These are phyloP conservation scores for Psilopsiagon aymara DNA, from an alignment of 2,113 vertebrate species.

Conservation along the genomic window DNA sequence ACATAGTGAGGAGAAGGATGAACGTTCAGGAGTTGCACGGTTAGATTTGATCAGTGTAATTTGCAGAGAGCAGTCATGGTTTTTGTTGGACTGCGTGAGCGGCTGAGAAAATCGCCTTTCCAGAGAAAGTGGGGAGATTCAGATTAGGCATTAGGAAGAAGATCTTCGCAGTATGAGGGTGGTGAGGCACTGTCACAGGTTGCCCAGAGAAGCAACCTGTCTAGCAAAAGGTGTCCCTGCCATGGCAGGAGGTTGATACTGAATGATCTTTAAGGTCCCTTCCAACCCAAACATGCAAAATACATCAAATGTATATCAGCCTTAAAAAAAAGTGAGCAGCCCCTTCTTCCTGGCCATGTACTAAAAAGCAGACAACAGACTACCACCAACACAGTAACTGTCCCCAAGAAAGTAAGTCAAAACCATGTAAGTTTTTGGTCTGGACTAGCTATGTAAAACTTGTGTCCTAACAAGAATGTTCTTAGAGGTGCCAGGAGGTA, in stretches of 20 bases:
- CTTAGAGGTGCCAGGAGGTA: neutral
- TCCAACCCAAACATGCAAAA: neutral
- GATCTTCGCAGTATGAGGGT: neutral
- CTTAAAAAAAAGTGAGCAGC: neutral
- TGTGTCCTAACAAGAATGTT: neutral
- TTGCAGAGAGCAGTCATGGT: rapidly evolving
- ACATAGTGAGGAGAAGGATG: neutral
- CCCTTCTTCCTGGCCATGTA: neutral
- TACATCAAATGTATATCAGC: neutral
- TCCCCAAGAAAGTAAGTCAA: neutral
- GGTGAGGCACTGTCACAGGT: neutral
- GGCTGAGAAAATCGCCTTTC: neutral
- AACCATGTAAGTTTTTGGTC: neutral
- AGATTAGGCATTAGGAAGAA: neutral
- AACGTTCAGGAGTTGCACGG: rapidly evolving
- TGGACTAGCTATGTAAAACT: neutral
- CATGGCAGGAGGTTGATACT: neutral
- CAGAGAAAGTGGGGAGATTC: neutral
- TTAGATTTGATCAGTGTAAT: too few species aligned
- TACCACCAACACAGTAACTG: rapidly evolving
- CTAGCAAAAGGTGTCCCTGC: neutral
- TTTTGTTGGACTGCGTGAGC: neutral
- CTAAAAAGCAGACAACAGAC: neutral
- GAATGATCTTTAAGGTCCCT: neutral
- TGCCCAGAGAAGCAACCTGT: neutral